A percentile compares a stretch with the other conserved stretches of the same genome.
Conservation (phyloP, 2,797 vertebrate genomes). For the Eulemur albifrons region DNA sequence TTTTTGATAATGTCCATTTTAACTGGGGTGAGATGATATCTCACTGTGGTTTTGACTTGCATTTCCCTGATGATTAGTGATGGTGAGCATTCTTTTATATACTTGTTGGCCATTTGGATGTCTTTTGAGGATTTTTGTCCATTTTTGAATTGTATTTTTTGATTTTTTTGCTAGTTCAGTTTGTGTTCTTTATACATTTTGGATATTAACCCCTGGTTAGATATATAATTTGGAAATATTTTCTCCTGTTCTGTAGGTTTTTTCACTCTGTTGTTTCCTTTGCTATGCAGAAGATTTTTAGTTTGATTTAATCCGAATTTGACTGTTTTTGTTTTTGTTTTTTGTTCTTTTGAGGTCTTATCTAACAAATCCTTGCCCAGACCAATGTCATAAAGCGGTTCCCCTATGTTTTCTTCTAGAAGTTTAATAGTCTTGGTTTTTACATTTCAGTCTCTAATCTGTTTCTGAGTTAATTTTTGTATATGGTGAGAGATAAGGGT, state of each 20-base stretch:
- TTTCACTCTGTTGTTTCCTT: not conserved
- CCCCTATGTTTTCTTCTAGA: not conserved
- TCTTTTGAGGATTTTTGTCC: not conserved
- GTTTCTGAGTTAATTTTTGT: not conserved
- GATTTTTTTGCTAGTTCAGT: not conserved
- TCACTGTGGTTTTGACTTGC: not conserved
- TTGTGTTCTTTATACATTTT: not conserved
- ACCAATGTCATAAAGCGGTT: not conserved
- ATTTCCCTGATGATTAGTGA: not conserved
- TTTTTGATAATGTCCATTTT: not conserved
- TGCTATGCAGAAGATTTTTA: not conserved
- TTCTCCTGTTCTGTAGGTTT: not conserved
- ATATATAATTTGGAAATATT: not conserved
- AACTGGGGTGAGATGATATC: not conserved
- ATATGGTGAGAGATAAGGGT: not conserved
- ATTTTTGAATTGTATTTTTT: not conserved
- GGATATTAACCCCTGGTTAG: not conserved
- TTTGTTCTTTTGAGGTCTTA: not conserved
- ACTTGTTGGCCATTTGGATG: not conserved
- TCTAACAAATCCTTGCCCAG: not conserved
- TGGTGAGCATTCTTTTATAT: not conserved
- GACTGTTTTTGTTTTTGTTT: not conserved
- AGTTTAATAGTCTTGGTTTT: not conserved
- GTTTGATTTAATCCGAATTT: not conserved
- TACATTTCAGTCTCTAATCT: not conserved